phyloP scores from a whole-genome alignment of 2,113 vertebrate species.

The Phylloscopus trochiloides region DNA sequence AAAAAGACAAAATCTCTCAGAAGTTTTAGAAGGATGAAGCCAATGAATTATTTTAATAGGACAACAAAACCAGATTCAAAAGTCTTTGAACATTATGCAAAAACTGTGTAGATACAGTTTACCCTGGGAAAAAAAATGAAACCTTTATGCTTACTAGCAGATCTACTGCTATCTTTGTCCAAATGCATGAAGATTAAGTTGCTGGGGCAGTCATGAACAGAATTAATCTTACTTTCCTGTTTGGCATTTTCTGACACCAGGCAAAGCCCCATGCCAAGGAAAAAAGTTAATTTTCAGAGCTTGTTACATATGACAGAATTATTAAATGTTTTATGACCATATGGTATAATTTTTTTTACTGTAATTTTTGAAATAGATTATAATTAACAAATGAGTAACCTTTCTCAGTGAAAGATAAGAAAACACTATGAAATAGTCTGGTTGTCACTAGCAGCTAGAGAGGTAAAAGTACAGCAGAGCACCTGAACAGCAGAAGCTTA shows the following conservation, averaged over 20 bases:
- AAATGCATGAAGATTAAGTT: not conserved
- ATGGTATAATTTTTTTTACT: slow-evolving; percentile 4
- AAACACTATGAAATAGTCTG: not conserved
- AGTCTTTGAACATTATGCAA: not conserved
- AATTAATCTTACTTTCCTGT: slow-evolving; percentile 31
- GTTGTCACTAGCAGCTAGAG: not conserved
- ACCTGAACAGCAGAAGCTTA: slow-evolving; percentile 59
- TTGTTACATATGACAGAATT: slow-evolving; percentile 5
- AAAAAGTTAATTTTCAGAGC: slow-evolving; percentile 38
- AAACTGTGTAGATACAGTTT: not conserved
- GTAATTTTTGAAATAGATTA: not conserved
- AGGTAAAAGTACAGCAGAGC: slow-evolving; percentile 10
- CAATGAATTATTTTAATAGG: not conserved
- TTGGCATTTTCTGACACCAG: slow-evolving; percentile 40
- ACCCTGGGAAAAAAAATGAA: not conserved
- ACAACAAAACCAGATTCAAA: not conserved
- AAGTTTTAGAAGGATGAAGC: not conserved
- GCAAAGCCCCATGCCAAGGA: slow-evolving; percentile 10
- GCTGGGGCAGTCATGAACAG: not conserved
- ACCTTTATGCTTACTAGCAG: not conserved
- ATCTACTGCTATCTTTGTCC: not conserved
- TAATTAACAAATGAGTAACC: not conserved
- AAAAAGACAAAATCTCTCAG: not conserved
- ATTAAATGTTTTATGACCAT: slow-evolving; percentile 15
- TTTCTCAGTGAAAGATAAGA: slow-evolving; percentile 1